These are phyloP conservation scores for Oreohelix idahoensis DNA, from an alignment of 1,140 invertebrate genomes.

Conservation along the genomic window DNA sequence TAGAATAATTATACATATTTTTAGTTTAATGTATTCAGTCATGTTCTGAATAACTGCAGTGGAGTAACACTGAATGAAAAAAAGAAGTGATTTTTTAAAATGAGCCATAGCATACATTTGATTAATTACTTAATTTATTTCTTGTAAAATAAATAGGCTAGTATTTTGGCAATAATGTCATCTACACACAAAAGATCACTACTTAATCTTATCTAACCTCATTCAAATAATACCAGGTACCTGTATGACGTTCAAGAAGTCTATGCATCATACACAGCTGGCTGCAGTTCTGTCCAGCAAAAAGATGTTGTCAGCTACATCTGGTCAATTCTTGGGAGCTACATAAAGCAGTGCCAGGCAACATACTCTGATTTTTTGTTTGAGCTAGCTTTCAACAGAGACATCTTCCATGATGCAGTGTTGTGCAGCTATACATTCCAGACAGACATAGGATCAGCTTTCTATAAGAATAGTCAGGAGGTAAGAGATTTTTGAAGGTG, in stretches of 20 bases:
- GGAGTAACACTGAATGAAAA: too few relatives aligned
- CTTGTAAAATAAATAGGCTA: too few relatives aligned
- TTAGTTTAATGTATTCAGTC: too few relatives aligned
- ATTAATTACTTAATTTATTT: too few relatives aligned
- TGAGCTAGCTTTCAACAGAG: background rate
- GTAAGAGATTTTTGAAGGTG: background rate
- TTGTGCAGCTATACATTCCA: background rate
- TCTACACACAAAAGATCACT: too few relatives aligned
- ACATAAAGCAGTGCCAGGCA: background rate
- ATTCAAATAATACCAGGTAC: constrained; percentile 1
- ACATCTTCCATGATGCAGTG: background rate
- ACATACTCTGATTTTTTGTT: background rate
- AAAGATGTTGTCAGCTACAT: constrained; percentile 21
- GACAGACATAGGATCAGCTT: background rate
- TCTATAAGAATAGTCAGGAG: background rate
- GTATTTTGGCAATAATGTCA: too few relatives aligned
- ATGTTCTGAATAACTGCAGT: too few relatives aligned
- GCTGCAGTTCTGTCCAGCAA: constrained; percentile 22
- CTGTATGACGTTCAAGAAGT: background rate
- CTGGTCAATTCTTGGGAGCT: background rate
- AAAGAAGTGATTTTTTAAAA: too few relatives aligned
- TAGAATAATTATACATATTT: too few relatives aligned
- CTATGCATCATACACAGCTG: constrained; percentile 6
- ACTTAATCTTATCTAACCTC: background rate
- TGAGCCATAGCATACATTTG: too few relatives aligned